Conservation (phyloP, 2,888 invertebrate genomes). For the Trachelus troglodyta region DNA sequence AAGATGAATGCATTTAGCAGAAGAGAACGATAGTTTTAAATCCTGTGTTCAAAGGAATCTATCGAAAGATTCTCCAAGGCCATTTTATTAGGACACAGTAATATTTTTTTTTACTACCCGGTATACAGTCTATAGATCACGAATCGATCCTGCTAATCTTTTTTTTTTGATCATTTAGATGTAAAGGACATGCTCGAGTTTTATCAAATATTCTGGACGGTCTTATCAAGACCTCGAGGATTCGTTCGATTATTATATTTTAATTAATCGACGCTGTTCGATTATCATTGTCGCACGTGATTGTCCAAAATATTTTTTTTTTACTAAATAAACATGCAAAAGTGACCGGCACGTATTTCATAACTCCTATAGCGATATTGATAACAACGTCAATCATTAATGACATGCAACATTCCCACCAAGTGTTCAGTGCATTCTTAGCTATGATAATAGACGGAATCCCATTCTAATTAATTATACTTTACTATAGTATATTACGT, state of each 20-base stretch:
- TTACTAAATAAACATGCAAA: neutral
- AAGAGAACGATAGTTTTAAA: slow-evolving; percentile 34
- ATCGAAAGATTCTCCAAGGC: slow-evolving; percentile 36
- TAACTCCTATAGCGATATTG: neutral
- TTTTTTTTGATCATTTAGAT: neutral
- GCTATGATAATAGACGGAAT: neutral
- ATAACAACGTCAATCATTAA: slow-evolving; percentile 30
- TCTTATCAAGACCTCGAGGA: neutral
- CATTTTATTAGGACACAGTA: neutral
- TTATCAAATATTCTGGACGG: neutral
- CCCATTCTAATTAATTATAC: neutral
- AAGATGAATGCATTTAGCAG: slow-evolving; percentile 22
- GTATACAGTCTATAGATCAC: neutral
- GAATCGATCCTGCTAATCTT: neutral
- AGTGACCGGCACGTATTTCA: neutral
- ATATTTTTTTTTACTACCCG: neutral
- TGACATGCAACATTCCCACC: slow-evolving; percentile 52
- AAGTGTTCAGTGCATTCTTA: slow-evolving; percentile 38
- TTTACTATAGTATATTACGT: neutral
- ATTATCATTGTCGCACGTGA: neutral
- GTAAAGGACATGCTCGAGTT: neutral
- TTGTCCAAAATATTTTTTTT: neutral
- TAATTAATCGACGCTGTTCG: neutral
- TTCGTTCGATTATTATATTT: neutral
- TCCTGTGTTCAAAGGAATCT: slow-evolving; percentile 63